Evolutionary conservation across 2,797 vertebrate species (phyloP).

Genomic region (Brachyalestes nurse): DNA sequence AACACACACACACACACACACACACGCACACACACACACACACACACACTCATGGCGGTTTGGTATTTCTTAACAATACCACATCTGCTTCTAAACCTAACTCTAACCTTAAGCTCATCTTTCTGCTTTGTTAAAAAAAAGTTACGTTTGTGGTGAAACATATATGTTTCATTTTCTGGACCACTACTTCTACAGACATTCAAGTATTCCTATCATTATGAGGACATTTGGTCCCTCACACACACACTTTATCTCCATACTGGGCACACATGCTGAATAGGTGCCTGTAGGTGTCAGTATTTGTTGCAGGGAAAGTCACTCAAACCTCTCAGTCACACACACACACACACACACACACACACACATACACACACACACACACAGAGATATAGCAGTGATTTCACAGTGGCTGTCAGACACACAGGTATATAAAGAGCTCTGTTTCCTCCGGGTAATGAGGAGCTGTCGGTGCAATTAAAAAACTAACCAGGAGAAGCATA

Average conservation of each 20-base stretch:
- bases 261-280: slow-evolving; percentile 30
- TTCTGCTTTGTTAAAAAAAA: too few relatives aligned
- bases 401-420: slow-evolving; percentile 33
- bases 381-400: background rate
- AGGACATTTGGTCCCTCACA: background rate
- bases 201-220: too few relatives aligned
- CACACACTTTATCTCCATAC: slow-evolving; percentile 4
- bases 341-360: background rate
- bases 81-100: too few relatives aligned
- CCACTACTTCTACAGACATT: too few relatives aligned
- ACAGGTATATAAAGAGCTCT: slow-evolving; percentile 37
- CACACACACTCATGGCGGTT: too few relatives aligned
- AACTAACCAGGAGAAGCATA: slow-evolving; percentile 72
- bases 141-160: too few relatives aligned
- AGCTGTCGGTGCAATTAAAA: slow-evolving; percentile 76
- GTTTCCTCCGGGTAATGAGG: slow-evolving; percentile 49
- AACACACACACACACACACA: too few relatives aligned
- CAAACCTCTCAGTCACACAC: slow-evolving; percentile 10
- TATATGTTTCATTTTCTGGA: too few relatives aligned
- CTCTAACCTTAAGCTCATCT: too few relatives aligned
- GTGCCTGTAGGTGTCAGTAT: slow-evolving; percentile 67
- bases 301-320: slow-evolving; percentile 43
- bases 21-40: too few relatives aligned
- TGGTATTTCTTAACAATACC: too few relatives aligned
- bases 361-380: background rate